Evolutionary conservation across 2,888 invertebrate genomes (phyloP).

Genomic region (Cyaniris semiargus): DNA sequence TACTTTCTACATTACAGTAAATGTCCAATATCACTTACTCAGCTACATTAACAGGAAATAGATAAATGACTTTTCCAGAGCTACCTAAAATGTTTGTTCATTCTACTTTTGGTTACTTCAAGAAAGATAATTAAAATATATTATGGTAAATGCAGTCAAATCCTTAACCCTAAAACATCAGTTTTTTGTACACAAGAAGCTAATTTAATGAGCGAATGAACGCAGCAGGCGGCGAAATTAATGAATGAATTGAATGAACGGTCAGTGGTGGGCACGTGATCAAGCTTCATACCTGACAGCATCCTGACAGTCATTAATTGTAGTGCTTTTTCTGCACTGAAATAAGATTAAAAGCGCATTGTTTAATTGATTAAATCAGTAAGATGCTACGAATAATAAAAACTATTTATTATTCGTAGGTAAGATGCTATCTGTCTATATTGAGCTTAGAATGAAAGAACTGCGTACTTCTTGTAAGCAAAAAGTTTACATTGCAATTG

Average conservation of each 20-base stretch:
- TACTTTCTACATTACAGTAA: neutral
- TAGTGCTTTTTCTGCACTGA: neutral
- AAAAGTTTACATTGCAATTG: neutral
- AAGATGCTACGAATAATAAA: no score
- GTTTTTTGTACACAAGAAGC: no score
- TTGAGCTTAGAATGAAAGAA: neutral
- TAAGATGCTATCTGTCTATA: neutral
- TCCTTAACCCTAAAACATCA: no score
- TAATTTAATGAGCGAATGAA: slow-evolving; percentile 7
- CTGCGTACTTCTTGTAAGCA: neutral
- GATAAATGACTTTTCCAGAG: neutral
- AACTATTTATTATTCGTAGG: no score
- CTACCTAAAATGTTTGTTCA: neutral
- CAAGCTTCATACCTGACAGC: neutral
- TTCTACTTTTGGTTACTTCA: neutral
- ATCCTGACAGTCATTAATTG: slow-evolving; percentile 12
- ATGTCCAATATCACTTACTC: slow-evolving; percentile 19
- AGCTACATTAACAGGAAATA: no score
- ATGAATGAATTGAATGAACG: slow-evolving; percentile 20
- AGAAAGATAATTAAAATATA: no score
- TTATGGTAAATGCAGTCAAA: no score
- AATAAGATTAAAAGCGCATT: slow-evolving; percentile 11
- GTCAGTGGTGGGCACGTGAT: slow-evolving; percentile 6
- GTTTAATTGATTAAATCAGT: slow-evolving; percentile 8
- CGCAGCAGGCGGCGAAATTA: neutral